A percentile compares a stretch with the other conserved stretches of the same genome.
Conservation (phyloP, 64 coral and sea anemone species). For the Acropora yongei region DNA sequence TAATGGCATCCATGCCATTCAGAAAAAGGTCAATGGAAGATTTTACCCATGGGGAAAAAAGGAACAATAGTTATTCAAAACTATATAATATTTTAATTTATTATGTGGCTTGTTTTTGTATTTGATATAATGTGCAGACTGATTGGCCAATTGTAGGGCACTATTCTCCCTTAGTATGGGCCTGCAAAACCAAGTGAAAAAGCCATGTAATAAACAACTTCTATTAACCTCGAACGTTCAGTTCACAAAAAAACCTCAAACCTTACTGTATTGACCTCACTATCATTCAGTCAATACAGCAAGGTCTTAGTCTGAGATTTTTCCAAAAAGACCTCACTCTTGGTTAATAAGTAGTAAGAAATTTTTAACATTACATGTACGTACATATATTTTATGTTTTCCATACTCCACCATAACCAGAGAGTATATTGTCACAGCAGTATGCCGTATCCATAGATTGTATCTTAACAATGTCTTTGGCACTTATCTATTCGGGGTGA, state of each 20-base stretch:
- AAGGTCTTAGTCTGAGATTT: not conserved
- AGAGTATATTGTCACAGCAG: not conserved
- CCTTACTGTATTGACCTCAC: not conserved
- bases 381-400: not conserved
- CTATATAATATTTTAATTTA: not conserved
- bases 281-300: not conserved
- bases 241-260: not conserved
- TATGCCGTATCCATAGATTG: not conserved
- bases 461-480: not conserved
- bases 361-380: not conserved
- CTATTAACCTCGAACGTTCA: not conserved
- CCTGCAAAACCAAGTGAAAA: not conserved
- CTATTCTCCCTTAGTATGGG: not conserved
- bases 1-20: conserved; percentile 48
- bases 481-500: not conserved
- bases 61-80: not conserved
- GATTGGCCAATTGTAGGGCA: not conserved
- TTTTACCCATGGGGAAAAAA: conserved; percentile 40
- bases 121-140: not conserved
- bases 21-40: conserved; percentile 39
- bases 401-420: not conserved
- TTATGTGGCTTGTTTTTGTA: not conserved
- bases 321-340: not conserved
- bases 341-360: not conserved
- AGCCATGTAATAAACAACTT: not conserved